Evolutionary conservation across 2,888 invertebrate genomes (phyloP), one percentile per base, ranked within the genome.

Genomic region (Oxyteleia sp.): DNA sequence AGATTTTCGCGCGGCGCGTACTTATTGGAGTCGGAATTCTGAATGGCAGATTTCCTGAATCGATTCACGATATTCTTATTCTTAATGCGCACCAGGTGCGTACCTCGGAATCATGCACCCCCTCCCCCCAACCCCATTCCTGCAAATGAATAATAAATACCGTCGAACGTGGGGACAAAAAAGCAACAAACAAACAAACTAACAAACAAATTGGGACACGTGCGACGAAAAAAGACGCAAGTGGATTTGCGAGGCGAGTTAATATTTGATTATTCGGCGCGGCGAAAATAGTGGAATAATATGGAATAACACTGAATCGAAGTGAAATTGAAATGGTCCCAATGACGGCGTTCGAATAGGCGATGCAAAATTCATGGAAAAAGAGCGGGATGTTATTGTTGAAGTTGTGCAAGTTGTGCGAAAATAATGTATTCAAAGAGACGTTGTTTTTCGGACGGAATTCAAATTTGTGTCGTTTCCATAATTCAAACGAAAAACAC

Each of bases 381-480:
- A 78, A 71, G 57, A 47, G 57, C 41, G 69, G 26, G 71, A 45
- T 61, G 61, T 74, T 80, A 72, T 80, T 80, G 74, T 81, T 68
- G 53, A 66, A 72, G 68, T 68, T 74, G 78, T 43, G 69, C 61
- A 63, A 81, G 75, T 68, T 81, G 61, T 41, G 63, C 53, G 76
- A 68, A 82, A 82, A 74, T 72, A 68, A 72, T 76, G 76, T 53
- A 78, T 82, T 83, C 74, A 78, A 75, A 79, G 69, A 74, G 69
- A 79, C 79, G 49, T 71, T 69, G 69, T 74, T 79, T 75, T 79
- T 83, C 75, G 69, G 74, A 13, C 55, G 29, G 57, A 74, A 79
- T 83, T 79, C 63, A 75, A 83, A 79, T 83, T 79, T 69, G 64
- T 55, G 79, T 68, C 83, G 79, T 79, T 83, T 79, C 71, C 83